These are phyloP conservation scores for Oplegnathus fasciatus DNA, from an alignment of 2,113 vertebrate species.

Conservation along the genomic window DNA sequence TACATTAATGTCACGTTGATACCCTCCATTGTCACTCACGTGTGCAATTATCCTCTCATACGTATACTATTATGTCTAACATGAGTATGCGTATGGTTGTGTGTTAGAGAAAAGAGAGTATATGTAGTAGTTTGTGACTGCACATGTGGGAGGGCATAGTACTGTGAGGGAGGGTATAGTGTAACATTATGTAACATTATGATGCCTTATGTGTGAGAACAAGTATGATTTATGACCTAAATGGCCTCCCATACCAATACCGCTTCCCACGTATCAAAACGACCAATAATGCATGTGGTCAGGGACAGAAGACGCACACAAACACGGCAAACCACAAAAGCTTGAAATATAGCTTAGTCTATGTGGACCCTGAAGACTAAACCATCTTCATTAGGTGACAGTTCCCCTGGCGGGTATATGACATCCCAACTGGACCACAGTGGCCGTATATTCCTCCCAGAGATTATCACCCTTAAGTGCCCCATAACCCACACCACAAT, in stretches of 20 bases:
- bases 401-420: slow-evolving; percentile 53
- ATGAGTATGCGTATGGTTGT: not conserved
- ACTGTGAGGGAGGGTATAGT: slow-evolving; percentile 19
- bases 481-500: slow-evolving; percentile 41
- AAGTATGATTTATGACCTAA: slow-evolving; percentile 37
- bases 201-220: not conserved
- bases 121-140: not conserved
- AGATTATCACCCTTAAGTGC: slow-evolving; percentile 64
- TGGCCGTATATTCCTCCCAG: slow-evolving; percentile 50
- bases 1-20: not conserved
- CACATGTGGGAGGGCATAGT: not conserved
- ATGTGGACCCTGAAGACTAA: slow-evolving; percentile 47
- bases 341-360: slow-evolving; percentile 41
- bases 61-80: not conserved
- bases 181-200: slow-evolving; percentile 34
- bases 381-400: slow-evolving; percentile 68
- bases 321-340: slow-evolving; percentile 30
- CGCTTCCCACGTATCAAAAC: slow-evolving; percentile 20
- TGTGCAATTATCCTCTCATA: slow-evolving; percentile 22
- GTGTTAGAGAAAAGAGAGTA: slow-evolving; percentile 8
- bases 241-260: slow-evolving; percentile 15
- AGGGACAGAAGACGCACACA: slow-evolving; percentile 7
- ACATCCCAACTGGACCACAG: slow-evolving; percentile 44
- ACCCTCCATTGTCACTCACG: slow-evolving; percentile 1
- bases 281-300: slow-evolving; percentile 33